phyloP scores from a whole-genome alignment of 2,888 invertebrate species.

The Syrphus vitripennis region DNA sequence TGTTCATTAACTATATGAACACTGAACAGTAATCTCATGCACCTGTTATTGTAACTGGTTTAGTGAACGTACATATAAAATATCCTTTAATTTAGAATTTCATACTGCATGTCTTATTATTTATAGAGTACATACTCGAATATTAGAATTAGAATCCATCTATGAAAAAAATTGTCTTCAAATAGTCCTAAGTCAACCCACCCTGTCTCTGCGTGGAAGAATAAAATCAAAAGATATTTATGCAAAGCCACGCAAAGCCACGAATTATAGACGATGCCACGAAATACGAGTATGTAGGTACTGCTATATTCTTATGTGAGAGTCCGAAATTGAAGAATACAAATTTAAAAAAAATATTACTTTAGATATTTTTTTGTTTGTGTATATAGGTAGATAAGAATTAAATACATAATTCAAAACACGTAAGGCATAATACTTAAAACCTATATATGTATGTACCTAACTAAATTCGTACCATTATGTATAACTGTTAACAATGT shows the following conservation, averaged over 20 bases:
- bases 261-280: neutral
- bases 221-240: neutral
- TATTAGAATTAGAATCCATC: no score
- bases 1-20: no score
- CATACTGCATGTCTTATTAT: no score
- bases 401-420: slow-evolving; percentile 58
- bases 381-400: neutral
- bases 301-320: neutral
- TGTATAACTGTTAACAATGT: slow-evolving; percentile 63
- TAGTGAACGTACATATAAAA: no score
- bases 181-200: neutral
- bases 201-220: neutral
- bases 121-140: no score
- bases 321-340: neutral
- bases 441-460: no score
- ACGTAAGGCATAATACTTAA: slow-evolving; percentile 37
- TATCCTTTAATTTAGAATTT: no score
- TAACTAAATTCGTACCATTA: slow-evolving; percentile 6
- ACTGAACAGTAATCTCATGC: no score
- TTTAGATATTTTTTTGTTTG: neutral
- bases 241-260: neutral
- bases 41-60: no score
- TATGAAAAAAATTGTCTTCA: no score
- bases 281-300: no score
- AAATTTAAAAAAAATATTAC: neutral